Evolutionary conservation across 2,888 invertebrate species (phyloP).

Genomic region (Parthenolecanium corni): DNA sequence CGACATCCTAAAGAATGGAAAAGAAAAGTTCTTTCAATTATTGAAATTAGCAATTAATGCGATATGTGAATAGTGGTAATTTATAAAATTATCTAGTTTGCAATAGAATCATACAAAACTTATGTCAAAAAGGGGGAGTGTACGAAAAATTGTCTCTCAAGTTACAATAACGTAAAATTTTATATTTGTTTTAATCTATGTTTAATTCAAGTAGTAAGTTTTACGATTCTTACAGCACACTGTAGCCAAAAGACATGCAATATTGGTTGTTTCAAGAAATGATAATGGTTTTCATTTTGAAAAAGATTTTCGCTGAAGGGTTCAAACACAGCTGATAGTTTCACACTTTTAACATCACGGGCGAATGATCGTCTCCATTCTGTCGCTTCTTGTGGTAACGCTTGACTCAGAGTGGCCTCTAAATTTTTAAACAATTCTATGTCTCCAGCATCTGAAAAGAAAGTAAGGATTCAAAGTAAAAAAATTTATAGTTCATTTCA

Average conservation of each 20-base stretch:
- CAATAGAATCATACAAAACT: too few species aligned
- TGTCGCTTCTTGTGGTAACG: slow-evolving; percentile 73
- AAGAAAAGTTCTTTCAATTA: not conserved
- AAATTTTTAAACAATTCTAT: slow-evolving; percentile 71
- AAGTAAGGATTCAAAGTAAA: slow-evolving; percentile 25
- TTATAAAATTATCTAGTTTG: too few species aligned
- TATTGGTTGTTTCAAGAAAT: slow-evolving; percentile 75
- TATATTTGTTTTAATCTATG: too few species aligned
- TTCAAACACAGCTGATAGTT: slow-evolving; percentile 67
- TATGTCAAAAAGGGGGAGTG: too few species aligned
- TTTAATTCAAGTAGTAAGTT: too few species aligned
- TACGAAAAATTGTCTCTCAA: too few species aligned
- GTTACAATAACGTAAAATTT: too few species aligned
- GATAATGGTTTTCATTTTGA: slow-evolving; percentile 54
- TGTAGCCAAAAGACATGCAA: slow-evolving; percentile 93
- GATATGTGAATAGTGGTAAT: too few species aligned
- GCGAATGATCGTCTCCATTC: slow-evolving; percentile 90
- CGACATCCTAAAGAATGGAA: slow-evolving; percentile 61
- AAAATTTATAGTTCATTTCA: not conserved
- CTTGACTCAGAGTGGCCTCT: slow-evolving; percentile 61
- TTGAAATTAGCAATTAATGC: too few species aligned
- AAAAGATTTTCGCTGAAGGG: slow-evolving; percentile 67
- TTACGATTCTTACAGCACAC: slow-evolving; percentile 73
- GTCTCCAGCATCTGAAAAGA: slow-evolving; percentile 63
- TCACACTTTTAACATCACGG: slow-evolving; percentile 70